These are phyloP conservation scores for Cichlasoma orientale DNA, from an alignment of 2,797 vertebrate genomes.

Conservation along the genomic window DNA sequence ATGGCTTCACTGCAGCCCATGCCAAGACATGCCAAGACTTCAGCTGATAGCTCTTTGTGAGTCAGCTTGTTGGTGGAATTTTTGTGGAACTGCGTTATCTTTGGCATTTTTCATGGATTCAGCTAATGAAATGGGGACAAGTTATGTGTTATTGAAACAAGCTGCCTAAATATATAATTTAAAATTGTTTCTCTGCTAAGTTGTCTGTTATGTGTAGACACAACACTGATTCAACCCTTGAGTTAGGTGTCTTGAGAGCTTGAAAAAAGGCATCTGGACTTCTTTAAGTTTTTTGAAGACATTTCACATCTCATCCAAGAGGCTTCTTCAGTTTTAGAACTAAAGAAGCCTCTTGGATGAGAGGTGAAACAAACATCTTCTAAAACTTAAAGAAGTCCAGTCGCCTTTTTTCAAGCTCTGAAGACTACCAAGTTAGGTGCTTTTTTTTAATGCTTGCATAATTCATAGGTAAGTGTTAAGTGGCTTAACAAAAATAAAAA, in stretches of 20 bases:
- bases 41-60: neutral
- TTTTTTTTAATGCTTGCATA: neutral
- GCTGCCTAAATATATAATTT: neutral
- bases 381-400: no score
- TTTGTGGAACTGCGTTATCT: neutral
- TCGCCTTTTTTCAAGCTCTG: no score
- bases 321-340: no score
- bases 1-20: neutral
- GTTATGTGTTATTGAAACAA: neutral
- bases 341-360: no score
- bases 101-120: neutral
- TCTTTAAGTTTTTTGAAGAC: no score
- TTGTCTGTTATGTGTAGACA: neutral
- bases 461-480: neutral
- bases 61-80: neutral
- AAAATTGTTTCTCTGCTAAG: neutral
- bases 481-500: no score
- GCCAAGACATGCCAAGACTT: neutral
- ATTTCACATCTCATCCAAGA: no score
- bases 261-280: no score
- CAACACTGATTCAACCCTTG: neutral
- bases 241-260: neutral
- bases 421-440: no score
- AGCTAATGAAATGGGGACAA: neutral
- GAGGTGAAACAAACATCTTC: no score